Percentiles rank a stretch among this genome's conserved stretches.
Evolutionary conservation across 2,113 vertebrate species (phyloP).

Genomic region (Tapirus terrestris): DNA sequence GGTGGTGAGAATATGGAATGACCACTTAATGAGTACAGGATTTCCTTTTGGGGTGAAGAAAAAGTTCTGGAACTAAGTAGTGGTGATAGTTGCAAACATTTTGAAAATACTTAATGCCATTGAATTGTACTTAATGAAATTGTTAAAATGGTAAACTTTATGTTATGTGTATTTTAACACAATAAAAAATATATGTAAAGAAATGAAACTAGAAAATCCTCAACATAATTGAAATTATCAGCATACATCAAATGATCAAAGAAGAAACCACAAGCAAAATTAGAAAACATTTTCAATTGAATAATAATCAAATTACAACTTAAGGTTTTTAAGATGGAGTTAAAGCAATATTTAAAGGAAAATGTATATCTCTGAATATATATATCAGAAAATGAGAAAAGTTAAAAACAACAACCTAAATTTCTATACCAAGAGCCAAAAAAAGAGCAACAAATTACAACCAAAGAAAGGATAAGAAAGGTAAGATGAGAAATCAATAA

Average conservation of each 20-base stretch:
- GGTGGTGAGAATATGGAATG: background rate
- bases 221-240: background rate
- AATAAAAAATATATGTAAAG: background rate
- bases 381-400: background rate
- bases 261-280: background rate
- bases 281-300: background rate
- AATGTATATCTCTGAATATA: background rate
- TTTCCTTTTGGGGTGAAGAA: background rate
- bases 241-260: background rate
- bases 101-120: background rate
- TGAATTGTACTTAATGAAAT: background rate
- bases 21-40: background rate
- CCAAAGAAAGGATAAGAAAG: background rate
- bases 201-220: background rate
- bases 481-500: background rate
- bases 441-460: background rate
- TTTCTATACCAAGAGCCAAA: background rate
- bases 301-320: background rate
- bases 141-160: background rate
- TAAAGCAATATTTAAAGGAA: background rate
- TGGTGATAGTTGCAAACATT: background rate
- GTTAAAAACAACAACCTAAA: background rate
- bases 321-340: background rate
- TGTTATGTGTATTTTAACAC: background rate
- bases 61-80: background rate